These are phyloP conservation scores for Caenorhabditis inopinata DNA, from an alignment of 1,140 invertebrate species.

Conservation along the genomic window DNA sequence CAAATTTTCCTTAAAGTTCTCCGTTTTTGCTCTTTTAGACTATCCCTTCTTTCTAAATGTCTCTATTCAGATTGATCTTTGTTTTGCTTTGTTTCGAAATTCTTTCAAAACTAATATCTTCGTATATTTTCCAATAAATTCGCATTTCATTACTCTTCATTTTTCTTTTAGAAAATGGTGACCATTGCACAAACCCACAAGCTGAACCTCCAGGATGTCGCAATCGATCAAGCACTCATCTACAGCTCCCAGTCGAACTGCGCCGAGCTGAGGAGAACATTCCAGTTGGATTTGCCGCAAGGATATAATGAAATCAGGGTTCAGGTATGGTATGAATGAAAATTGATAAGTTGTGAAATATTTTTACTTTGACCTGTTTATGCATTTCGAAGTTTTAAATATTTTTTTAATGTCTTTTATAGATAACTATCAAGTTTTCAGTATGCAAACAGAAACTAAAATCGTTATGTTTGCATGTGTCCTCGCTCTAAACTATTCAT, in stretches of 20 bases:
- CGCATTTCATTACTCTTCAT: not conserved
- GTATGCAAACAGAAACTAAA: too few relatives aligned
- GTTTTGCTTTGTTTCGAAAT: too few relatives aligned
- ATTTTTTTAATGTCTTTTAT: too few relatives aligned
- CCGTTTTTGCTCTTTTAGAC: not conserved
- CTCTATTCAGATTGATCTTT: too few relatives aligned
- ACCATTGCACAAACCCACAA: not conserved
- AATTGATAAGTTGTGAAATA: not conserved
- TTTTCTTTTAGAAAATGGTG: not conserved
- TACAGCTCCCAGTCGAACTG: constrained; percentile 19
- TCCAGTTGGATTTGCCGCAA: not conserved
- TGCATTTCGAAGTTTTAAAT: not conserved
- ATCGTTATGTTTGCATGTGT: too few relatives aligned
- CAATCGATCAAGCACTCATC: not conserved
- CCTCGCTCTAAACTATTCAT: too few relatives aligned
- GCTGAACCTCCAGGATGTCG: constrained; percentile 2
- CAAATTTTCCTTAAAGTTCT: too few relatives aligned
- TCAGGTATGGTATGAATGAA: not conserved
- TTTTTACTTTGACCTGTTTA: not conserved
- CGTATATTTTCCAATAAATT: too few relatives aligned
- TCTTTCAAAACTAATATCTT: too few relatives aligned
- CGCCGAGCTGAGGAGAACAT: not conserved
- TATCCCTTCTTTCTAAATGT: not conserved
- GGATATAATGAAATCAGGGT: constrained; percentile 18
- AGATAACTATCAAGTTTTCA: too few relatives aligned